Evolutionary conservation across 2,797 vertebrate species (phyloP).

Genomic region (Vipera latastei): DNA sequence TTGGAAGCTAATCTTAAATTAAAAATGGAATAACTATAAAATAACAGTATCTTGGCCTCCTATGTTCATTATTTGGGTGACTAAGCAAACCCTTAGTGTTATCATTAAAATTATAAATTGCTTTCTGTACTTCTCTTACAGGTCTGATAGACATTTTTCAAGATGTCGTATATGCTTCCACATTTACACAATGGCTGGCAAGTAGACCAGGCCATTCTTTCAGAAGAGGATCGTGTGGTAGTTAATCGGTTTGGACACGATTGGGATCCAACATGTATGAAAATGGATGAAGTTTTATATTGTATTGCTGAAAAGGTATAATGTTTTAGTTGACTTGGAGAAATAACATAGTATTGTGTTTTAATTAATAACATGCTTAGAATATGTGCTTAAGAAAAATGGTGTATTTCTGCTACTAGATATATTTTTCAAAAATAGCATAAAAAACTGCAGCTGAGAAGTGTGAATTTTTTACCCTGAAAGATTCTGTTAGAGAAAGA

Average conservation of each 20-base stretch:
- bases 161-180: slow-evolving; percentile 98
- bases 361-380: neutral
- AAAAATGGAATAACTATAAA: neutral
- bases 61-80: neutral
- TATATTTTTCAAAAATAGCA: neutral
- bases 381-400: neutral
- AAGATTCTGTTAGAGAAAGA: neutral
- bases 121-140: slow-evolving; percentile 9
- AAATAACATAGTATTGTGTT: neutral
- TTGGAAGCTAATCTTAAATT: neutral
- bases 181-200: slow-evolving; percentile 99
- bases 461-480: neutral
- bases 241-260: slow-evolving; percentile 98
- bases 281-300: slow-evolving; percentile 97
- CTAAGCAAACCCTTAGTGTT: neutral
- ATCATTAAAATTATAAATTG: neutral
- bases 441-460: neutral
- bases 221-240: slow-evolving; percentile 93
- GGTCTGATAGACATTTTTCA: slow-evolving; percentile 38
- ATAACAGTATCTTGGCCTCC: neutral
- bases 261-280: slow-evolving; percentile 99
- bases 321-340: neutral
- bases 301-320: slow-evolving; percentile 95
- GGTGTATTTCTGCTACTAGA: neutral
- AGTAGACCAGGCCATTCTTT: slow-evolving; percentile 97